Conservation (phyloP, 2,888 invertebrate species). For the Amblyjoppa proteus region DNA sequence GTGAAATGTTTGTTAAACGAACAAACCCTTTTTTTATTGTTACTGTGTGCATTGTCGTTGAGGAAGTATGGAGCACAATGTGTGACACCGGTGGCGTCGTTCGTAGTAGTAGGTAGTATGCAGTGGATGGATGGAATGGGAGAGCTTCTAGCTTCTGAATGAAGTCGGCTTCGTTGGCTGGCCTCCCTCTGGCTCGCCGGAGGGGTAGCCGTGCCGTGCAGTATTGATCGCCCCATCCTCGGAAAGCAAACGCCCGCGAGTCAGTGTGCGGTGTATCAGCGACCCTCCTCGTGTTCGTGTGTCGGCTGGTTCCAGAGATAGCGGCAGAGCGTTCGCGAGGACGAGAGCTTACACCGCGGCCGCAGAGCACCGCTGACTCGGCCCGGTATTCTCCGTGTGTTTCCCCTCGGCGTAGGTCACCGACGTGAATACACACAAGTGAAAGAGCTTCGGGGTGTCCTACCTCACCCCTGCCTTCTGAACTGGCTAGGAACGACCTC, state of each 20-base stretch:
- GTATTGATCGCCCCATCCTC: constrained; percentile 83
- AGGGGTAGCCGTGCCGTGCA: constrained; percentile 49
- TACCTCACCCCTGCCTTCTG: constrained; percentile 46
- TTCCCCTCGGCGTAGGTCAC: constrained; percentile 26
- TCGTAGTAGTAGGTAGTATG: constrained; percentile 39
- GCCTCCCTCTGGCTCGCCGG: constrained; percentile 29
- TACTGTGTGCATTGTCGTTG: too few species aligned
- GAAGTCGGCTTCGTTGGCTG: constrained; percentile 64
- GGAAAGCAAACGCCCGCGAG: constrained; percentile 63
- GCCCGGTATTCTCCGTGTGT: constrained; percentile 13
- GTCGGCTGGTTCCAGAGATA: constrained; percentile 24
- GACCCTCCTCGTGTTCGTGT: constrained; percentile 7
- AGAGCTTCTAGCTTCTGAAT: constrained; percentile 62
- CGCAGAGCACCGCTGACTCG: background rate
- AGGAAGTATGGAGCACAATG: background rate
- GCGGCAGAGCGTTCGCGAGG: background rate
- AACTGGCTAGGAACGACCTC: constrained; percentile 42
- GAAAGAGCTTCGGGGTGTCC: constrained; percentile 24
- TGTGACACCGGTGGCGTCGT: constrained; percentile 3
- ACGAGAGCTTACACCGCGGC: constrained; percentile 19
- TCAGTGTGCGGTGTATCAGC: constrained; percentile 51
- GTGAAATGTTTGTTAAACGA: too few species aligned
- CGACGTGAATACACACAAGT: background rate
- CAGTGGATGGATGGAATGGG: constrained; percentile 50
- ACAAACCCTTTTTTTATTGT: too few species aligned